These are phyloP conservation scores for Drosophila helvetica DNA, from an alignment of 2,888 invertebrate species.

Conservation along the genomic window DNA sequence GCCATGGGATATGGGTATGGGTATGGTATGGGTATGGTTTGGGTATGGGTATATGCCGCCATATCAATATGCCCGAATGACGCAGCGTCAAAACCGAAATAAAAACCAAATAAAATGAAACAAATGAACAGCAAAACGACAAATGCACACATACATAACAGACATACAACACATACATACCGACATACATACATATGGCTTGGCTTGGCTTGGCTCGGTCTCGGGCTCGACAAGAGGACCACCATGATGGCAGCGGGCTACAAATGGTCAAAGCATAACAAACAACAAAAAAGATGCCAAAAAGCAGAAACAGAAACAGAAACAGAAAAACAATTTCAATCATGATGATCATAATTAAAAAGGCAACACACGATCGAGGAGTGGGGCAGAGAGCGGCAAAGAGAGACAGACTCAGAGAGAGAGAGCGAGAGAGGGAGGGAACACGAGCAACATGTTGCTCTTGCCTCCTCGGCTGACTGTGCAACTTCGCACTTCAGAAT, in stretches of 20 bases:
- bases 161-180: constrained; percentile 24
- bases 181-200: too few species aligned
- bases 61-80: constrained; percentile 74
- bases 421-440: background rate
- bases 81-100: constrained; percentile 75
- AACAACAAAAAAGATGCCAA: constrained; percentile 66
- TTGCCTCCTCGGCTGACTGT: constrained; percentile 65
- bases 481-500: constrained; percentile 80
- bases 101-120: constrained; percentile 71
- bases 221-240: constrained; percentile 69
- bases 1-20: constrained; percentile 20
- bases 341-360: constrained; percentile 77
- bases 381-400: background rate
- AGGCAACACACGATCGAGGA: constrained; percentile 58
- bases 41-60: constrained; percentile 50
- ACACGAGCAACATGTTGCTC: constrained; percentile 17
- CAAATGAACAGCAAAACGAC: constrained; percentile 76
- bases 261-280: constrained; percentile 75
- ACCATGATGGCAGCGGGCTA: constrained; percentile 73
- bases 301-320: constrained; percentile 41
- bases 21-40: constrained; percentile 1
- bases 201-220: constrained; percentile 37
- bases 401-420: too few species aligned
- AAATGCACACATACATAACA: constrained; percentile 47
- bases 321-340: constrained; percentile 75